Conservation (phyloP, 2,797 vertebrate species). For the Psittacula echo region DNA sequence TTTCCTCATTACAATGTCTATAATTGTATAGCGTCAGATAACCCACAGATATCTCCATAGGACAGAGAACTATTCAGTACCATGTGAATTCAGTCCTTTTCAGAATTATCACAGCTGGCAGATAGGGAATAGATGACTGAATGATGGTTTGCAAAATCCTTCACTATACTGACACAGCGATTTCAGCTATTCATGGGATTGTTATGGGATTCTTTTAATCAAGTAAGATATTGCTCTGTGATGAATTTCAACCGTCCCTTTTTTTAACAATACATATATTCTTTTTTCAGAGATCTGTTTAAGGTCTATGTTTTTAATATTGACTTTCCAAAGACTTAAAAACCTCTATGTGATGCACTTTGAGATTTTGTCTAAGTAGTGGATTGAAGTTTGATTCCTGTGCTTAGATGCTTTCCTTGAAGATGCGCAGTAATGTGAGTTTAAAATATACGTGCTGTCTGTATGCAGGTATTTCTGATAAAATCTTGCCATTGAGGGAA, state of each 20-base stretch:
- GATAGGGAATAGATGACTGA: slow-evolving; percentile 34
- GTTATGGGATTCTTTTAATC: background rate
- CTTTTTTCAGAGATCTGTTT: background rate
- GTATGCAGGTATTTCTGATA: background rate
- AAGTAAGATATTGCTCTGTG: background rate
- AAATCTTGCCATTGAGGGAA: background rate
- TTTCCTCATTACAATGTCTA: slow-evolving; percentile 29
- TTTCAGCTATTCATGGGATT: background rate
- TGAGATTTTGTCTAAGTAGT: background rate
- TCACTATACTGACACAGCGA: background rate
- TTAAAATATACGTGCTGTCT: background rate
- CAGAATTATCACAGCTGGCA: slow-evolving; percentile 41
- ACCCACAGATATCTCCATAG: slow-evolving; percentile 31
- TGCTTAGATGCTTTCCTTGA: background rate
- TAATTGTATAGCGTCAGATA: slow-evolving; percentile 32
- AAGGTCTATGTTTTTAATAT: background rate
- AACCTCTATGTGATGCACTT: background rate
- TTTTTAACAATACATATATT: background rate
- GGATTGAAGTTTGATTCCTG: background rate
- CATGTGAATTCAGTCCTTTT: slow-evolving; percentile 46
- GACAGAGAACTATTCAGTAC: slow-evolving; percentile 53
- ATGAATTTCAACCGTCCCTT: background rate
- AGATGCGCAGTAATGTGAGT: background rate
- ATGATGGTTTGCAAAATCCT: slow-evolving; percentile 16
- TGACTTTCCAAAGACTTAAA: background rate